phyloP scores from a whole-genome alignment of 2,888 invertebrate species.

The Drosophila merina region DNA sequence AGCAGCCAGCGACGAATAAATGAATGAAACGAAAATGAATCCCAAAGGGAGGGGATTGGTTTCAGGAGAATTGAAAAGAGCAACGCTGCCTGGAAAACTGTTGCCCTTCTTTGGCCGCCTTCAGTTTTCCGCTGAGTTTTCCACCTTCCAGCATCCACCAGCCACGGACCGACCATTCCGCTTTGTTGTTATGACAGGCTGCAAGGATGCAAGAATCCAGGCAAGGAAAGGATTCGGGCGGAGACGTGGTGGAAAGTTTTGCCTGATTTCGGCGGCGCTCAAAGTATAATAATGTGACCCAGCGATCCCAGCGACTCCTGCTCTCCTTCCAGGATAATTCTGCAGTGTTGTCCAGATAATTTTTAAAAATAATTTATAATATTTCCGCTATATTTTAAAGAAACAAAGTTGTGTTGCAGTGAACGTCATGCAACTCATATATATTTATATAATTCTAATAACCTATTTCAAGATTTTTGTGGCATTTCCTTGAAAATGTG shows the following conservation, averaged over 20 bases:
- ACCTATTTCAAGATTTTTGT: neutral
- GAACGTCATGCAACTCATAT: too few species aligned
- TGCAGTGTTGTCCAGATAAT: conserved; percentile 14
- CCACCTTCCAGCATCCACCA: conserved; percentile 13
- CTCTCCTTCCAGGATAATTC: neutral
- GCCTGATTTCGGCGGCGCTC: conserved; percentile 70
- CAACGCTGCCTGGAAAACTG: conserved; percentile 62
- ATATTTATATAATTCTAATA: too few species aligned
- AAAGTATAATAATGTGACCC: conserved; percentile 71
- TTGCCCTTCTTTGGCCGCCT: conserved; percentile 46
- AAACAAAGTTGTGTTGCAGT: too few species aligned
- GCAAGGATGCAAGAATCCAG: conserved; percentile 29
- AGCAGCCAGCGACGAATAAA: conserved; percentile 65
- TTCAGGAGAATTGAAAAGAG: conserved; percentile 52
- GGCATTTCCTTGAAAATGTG: neutral
- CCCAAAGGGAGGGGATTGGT: conserved; percentile 33
- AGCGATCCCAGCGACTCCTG: conserved; percentile 10
- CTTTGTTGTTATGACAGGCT: conserved; percentile 59
- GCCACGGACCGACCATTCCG: conserved; percentile 11
- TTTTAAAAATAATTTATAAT: neutral
- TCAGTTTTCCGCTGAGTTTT: conserved; percentile 21
- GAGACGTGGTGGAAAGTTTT: conserved; percentile 55
- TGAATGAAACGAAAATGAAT: conserved; percentile 76
- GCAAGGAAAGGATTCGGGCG: conserved; percentile 11
- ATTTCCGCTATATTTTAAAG: neutral